Evolutionary conservation across 2,113 vertebrate species (phyloP), one percentile per base, ranked within the genome.

Genomic region (Myodes glareolus): DNA sequence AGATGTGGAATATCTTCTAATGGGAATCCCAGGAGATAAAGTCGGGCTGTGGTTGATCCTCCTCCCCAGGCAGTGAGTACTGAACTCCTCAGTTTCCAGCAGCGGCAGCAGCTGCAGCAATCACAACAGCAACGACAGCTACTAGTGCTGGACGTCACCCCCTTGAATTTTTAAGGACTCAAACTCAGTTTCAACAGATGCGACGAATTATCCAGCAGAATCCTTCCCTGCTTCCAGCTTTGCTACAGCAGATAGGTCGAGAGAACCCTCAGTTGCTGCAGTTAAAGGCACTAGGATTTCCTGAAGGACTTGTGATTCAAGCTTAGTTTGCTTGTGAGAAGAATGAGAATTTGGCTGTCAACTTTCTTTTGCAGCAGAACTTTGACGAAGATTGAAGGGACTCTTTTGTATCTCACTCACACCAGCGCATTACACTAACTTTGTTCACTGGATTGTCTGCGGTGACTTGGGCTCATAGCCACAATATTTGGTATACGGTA

Each of bases 291-390:
- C 98, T 99, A 97, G 99, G 99, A 98, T 99, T 99, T 98, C 99
- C 99, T 95, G 99, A 99, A 99, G 99, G 99, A 99, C 99, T 99
- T 98, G 99, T 99, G 98, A 99, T 99, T 98, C 99, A 99, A 97
- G 99, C 99, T 0, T 99, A 99, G 98, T 99, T 99, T 95, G 99
- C 99, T 94, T 99, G 99, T 97, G 99, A 99, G 99, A 99, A 99
- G 99, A 99, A 99, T 87, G 99, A 99, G 98, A 99, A 99, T 98
- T 98, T 99, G 99, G 99, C 99, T 95, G 99, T 99, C 98, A 99
- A 99, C 99, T 99, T 99, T 98, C 99, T 99, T 98, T 99, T 99
- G 99, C 99, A 99, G 97, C 99, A 99, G 98, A 99, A 99, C 98
- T 99, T 99, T 97, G 99, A 99, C 25, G 99, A 99, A 96, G 99